These are phyloP conservation scores for Macrotis lagotis DNA, from an alignment of 2,113 vertebrate species.

Conservation along the genomic window DNA sequence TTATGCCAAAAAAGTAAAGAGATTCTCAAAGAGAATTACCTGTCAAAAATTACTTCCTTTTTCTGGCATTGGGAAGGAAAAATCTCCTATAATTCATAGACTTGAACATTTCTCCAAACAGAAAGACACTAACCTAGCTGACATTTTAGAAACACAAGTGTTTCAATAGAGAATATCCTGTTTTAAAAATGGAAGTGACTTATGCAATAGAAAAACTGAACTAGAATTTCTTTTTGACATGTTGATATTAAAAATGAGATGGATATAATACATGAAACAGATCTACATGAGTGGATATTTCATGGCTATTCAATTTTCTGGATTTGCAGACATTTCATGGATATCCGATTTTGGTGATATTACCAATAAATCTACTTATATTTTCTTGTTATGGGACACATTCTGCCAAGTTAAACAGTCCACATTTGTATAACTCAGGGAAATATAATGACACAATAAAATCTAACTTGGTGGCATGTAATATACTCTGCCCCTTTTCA, in stretches of 20 bases:
- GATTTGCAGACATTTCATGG: constrained; percentile 39
- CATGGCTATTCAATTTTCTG: constrained; percentile 1
- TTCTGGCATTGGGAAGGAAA: constrained; percentile 6
- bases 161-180: neutral
- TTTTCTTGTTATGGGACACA: constrained; percentile 38
- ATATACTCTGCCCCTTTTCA: neutral
- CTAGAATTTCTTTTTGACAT: neutral
- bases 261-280: neutral
- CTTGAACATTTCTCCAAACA: constrained; percentile 44
- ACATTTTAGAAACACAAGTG: constrained; percentile 14
- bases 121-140: constrained; percentile 12
- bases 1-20: neutral
- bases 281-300: constrained; percentile 19
- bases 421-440: constrained; percentile 33
- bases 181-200: neutral
- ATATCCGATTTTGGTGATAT: constrained; percentile 35
- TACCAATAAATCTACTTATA: neutral
- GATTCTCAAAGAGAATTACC: neutral
- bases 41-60: neutral
- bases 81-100: constrained; percentile 17
- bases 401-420: constrained; percentile 24
- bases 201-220: neutral
- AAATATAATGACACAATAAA: neutral
- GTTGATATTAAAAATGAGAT: neutral
- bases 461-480: constrained; percentile 20